Percentiles rank a stretch among this genome's conserved stretches.
Conservation (phyloP, 2,797 vertebrate genomes). For the Thalassophryne amazonica region DNA sequence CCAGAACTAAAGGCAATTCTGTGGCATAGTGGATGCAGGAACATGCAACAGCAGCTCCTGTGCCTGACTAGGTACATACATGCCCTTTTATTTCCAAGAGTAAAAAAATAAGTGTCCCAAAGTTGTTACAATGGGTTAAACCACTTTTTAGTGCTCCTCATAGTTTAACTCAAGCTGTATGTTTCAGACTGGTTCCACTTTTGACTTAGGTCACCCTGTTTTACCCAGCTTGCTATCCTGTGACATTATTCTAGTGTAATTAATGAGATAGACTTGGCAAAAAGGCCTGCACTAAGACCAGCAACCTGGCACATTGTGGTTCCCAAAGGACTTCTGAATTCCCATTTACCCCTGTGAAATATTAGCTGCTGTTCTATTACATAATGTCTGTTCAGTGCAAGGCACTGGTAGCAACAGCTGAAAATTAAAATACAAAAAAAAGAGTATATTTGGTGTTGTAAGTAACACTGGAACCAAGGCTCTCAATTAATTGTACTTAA, state of each 20-base stretch:
- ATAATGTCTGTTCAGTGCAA: constrained; percentile 34
- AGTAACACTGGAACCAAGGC: background rate
- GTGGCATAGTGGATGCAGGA: too few relatives aligned
- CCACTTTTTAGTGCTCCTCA: constrained; percentile 1
- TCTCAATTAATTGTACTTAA: too few relatives aligned
- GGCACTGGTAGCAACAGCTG: constrained; percentile 13
- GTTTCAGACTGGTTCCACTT: constrained; percentile 31
- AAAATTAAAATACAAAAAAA: constrained; percentile 19
- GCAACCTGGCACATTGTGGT: constrained; percentile 60
- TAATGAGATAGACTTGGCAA: constrained; percentile 71
- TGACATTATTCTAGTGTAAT: constrained; percentile 63
- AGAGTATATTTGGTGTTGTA: background rate
- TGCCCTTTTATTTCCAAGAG: too few relatives aligned
- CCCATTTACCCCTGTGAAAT: constrained; percentile 56
- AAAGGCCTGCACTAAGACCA: constrained; percentile 55
- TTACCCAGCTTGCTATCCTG: constrained; percentile 35
- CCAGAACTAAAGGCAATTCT: too few relatives aligned
- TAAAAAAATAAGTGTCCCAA: too few relatives aligned
- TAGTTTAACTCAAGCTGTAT: constrained; percentile 18
- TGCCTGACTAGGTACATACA: too few relatives aligned
- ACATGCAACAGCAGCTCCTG: too few relatives aligned
- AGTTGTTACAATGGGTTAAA: constrained; percentile 2
- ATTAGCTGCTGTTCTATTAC: constrained; percentile 53
- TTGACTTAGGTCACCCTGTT: constrained; percentile 52
- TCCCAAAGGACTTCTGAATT: constrained; percentile 53